phyloP scores from a whole-genome alignment of 2,888 invertebrate genomes.

The Epicampocera succincta region DNA sequence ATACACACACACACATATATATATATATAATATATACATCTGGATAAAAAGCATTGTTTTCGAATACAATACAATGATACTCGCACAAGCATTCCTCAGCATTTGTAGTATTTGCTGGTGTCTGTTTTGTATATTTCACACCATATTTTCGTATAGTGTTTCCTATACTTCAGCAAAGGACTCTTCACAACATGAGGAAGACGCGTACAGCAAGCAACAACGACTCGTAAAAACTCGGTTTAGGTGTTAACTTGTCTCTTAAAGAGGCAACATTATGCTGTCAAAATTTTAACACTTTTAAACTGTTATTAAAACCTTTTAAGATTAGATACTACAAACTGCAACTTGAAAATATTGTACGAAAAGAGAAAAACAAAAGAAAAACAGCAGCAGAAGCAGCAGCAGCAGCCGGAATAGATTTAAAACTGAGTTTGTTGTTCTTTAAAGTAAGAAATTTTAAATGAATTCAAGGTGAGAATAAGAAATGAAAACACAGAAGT shows the following conservation, averaged over 20 bases:
- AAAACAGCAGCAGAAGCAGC: background rate
- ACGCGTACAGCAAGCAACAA: background rate
- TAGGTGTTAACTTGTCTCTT: slow-evolving; percentile 58
- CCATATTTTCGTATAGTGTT: slow-evolving; percentile 19
- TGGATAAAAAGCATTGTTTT: no score
- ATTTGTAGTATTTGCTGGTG: background rate
- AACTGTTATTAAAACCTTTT: slow-evolving; percentile 62
- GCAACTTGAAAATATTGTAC: background rate
- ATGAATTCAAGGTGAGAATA: slow-evolving; percentile 41
- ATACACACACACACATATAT: no score
- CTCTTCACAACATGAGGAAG: slow-evolving; percentile 30
- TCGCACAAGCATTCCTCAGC: background rate
- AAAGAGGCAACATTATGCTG: slow-evolving; percentile 61
- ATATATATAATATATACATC: no score
- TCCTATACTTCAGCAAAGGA: slow-evolving; percentile 50
- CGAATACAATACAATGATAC: background rate
- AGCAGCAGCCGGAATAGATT: background rate
- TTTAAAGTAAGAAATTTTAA: slow-evolving; percentile 7
- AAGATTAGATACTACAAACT: slow-evolving; percentile 50
- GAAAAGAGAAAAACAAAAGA: slow-evolving; percentile 17
- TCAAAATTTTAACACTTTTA: slow-evolving; percentile 64
- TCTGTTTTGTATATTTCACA: slow-evolving; percentile 1
- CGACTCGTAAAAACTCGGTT: slow-evolving; percentile 20
- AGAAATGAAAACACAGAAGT: slow-evolving; percentile 1
- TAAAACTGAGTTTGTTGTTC: background rate